Conservation (phyloP, 2,888 invertebrate genomes). For the Myathropa florea region DNA sequence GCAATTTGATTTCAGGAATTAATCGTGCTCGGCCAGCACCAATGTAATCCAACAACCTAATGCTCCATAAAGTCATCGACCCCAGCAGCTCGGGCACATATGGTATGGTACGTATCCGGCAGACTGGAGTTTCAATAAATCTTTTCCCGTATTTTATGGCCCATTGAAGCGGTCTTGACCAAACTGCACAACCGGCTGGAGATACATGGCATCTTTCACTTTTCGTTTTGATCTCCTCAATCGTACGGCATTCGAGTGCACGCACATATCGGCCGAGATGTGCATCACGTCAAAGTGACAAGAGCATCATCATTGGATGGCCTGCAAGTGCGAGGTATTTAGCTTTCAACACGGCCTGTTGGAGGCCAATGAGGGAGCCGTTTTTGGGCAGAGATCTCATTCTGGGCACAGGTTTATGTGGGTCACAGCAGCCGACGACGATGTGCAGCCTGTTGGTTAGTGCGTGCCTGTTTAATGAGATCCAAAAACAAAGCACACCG, state of each 20-base stretch:
- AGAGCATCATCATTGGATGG: background rate
- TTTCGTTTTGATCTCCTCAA: constrained; percentile 37
- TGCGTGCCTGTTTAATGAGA: background rate
- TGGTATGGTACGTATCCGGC: constrained; percentile 58
- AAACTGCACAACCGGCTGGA: background rate
- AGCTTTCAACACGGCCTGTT: constrained; percentile 40
- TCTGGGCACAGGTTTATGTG: constrained; percentile 40
- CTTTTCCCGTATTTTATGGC: constrained; percentile 56
- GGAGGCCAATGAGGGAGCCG: constrained; percentile 21
- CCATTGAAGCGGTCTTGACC: constrained; percentile 9
- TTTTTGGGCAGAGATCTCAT: constrained; percentile 61
- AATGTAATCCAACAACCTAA: constrained; percentile 62
- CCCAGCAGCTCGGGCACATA: constrained; percentile 50
- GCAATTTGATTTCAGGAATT: constrained; percentile 54
- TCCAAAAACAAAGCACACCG: background rate
- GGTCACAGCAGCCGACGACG: constrained; percentile 43
- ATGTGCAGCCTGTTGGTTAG: background rate
- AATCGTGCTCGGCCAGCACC: constrained; percentile 44
- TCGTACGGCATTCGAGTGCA: background rate
- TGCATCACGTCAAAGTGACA: background rate
- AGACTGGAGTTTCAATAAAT: constrained; percentile 45
- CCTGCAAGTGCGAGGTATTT: constrained; percentile 37
- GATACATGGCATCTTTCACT: constrained; percentile 41
- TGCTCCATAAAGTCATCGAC: constrained; percentile 64
- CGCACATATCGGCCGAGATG: background rate